These are phyloP conservation scores for Cartodere bifasciata DNA, from an alignment of 2,888 invertebrate genomes.

Conservation along the genomic window DNA sequence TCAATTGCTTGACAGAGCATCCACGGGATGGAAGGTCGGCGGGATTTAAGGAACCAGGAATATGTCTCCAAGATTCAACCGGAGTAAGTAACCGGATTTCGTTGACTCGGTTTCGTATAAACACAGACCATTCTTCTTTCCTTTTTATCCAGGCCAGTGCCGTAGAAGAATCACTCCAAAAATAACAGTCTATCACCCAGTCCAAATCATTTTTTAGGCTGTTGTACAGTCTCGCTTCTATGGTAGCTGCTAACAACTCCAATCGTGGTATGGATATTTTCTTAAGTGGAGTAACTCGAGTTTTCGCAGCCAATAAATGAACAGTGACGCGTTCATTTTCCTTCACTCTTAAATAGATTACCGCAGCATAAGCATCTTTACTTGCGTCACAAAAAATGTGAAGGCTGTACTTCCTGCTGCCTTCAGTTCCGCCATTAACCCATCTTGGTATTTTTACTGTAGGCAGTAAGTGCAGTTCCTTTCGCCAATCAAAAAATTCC, in stretches of 20 bases:
- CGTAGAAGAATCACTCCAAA: constrained; percentile 21
- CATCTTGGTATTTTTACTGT: neutral
- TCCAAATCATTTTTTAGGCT: constrained; percentile 12
- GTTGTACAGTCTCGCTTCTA: constrained; percentile 17
- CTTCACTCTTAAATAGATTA: too few species aligned
- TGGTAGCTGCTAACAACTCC: too few species aligned
- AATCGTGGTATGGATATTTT: too few species aligned
- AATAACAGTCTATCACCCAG: constrained; percentile 11
- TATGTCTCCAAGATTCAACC: constrained; percentile 17
- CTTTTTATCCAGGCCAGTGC: constrained; percentile 19
- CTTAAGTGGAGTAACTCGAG: too few species aligned
- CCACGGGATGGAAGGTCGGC: constrained; percentile 25
- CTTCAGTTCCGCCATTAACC: neutral
- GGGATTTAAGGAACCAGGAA: constrained; percentile 23
- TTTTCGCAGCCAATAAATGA: too few species aligned
- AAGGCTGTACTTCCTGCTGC: too few species aligned
- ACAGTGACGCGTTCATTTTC: too few species aligned
- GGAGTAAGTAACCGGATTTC: constrained; percentile 18
- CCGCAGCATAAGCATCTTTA: too few species aligned
- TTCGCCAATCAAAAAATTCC: neutral
- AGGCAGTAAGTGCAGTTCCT: too few species aligned
- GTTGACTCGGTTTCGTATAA: constrained; percentile 20
- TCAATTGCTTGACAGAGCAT: constrained; percentile 18
- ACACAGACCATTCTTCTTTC: constrained; percentile 18
- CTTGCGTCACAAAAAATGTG: too few species aligned